Evolutionary conservation across 2,113 vertebrate genomes (phyloP).

Genomic region (Opisthocomus hoazin): DNA sequence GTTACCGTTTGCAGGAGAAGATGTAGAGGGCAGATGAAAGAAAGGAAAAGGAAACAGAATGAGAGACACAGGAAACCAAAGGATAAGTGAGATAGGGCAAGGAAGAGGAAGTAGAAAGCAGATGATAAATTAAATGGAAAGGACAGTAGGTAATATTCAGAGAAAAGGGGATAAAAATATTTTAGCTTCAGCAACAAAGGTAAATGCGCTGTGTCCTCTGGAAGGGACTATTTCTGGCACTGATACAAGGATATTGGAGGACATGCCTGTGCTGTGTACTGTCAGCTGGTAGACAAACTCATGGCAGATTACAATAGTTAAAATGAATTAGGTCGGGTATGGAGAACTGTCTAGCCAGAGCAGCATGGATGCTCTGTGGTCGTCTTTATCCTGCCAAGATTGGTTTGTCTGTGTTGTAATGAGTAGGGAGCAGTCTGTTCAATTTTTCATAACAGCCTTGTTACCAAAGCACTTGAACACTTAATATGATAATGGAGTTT

Average conservation of each 20-base stretch:
- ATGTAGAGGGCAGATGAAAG: background rate
- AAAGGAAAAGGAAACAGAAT: background rate
- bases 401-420: background rate
- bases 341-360: background rate
- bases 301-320: background rate
- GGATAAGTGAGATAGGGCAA: background rate
- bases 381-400: background rate
- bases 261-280: background rate
- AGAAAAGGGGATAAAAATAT: background rate
- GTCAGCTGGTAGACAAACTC: background rate
- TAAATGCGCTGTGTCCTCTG: background rate
- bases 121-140: background rate
- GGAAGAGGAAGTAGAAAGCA: background rate
- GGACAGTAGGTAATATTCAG: background rate
- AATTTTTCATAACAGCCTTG: background rate
- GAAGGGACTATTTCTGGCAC: too few species aligned
- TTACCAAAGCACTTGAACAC: background rate
- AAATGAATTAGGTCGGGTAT: background rate
- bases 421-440: background rate
- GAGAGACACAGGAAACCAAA: background rate
- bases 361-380: background rate
- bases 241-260: background rate
- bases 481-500: background rate
- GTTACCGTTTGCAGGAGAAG: background rate
- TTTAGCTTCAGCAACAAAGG: background rate